These are phyloP conservation scores for Monopterus albus DNA, from an alignment of 2,113 vertebrate genomes.

Conservation along the genomic window DNA sequence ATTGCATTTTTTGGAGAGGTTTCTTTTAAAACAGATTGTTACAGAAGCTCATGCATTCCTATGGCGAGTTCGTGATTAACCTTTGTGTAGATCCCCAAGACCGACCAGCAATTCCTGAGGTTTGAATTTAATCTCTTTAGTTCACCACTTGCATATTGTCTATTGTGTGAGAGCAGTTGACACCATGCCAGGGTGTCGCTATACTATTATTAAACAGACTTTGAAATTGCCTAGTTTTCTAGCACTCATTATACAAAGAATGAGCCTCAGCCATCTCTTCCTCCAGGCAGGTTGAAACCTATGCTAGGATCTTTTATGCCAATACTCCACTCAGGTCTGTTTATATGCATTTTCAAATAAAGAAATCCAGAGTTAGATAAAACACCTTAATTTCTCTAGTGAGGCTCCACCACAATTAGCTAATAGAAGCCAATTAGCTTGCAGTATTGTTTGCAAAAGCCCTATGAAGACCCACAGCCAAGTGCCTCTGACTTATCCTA, in stretches of 20 bases:
- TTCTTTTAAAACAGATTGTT: constrained; percentile 53
- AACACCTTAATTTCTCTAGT: constrained; percentile 39
- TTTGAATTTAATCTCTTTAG: constrained; percentile 12
- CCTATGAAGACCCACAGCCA: constrained; percentile 28
- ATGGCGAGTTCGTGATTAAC: constrained; percentile 12
- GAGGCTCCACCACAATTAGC: constrained; percentile 27
- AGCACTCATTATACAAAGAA: not conserved
- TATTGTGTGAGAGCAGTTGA: constrained; percentile 7
- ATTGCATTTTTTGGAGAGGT: constrained; percentile 50
- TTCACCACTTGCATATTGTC: constrained; percentile 19
- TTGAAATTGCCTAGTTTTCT: not conserved
- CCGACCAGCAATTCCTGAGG: constrained; percentile 16
- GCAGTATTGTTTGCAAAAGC: constrained; percentile 39
- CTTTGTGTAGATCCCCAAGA: constrained; percentile 20
- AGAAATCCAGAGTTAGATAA: constrained; percentile 8
- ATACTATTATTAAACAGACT: not conserved
- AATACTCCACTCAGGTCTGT: constrained; percentile 16
- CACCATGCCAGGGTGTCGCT: not conserved
- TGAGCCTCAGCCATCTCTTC: not conserved
- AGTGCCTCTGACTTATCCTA: constrained; percentile 47
- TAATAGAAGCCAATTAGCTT: constrained; percentile 46
- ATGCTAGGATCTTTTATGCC: constrained; percentile 1
- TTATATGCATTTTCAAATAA: constrained; percentile 9
- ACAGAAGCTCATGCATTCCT: constrained; percentile 48
- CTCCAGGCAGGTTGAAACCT: constrained; percentile 17